phyloP scores from a whole-genome alignment of 1,140 invertebrate genomes.

The Olivierus martensii region DNA sequence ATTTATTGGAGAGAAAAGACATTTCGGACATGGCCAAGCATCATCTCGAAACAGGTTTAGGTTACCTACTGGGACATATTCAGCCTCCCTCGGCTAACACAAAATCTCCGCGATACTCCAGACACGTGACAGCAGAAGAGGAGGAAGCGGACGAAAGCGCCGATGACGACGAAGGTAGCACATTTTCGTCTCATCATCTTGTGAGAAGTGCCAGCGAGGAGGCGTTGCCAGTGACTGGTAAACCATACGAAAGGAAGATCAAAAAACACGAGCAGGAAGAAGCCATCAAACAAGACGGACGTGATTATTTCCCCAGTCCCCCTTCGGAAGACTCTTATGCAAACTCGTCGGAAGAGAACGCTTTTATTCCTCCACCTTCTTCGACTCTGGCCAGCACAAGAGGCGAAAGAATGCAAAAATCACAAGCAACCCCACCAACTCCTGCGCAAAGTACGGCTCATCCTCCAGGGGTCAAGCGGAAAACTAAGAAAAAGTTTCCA shows the following conservation, averaged over 20 bases:
- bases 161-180: constrained; percentile 13
- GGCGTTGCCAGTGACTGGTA: constrained; percentile 46
- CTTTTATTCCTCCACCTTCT: constrained; percentile 12
- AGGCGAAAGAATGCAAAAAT: constrained; percentile 5
- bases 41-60: constrained; percentile 9
- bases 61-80: constrained; percentile 12
- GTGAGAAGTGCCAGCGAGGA: constrained; percentile 82
- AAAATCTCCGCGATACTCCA: constrained; percentile 3
- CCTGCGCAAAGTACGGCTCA: constrained; percentile 7
- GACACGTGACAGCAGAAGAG: neutral
- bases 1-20: constrained; percentile 10
- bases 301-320: constrained; percentile 21
- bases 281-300: constrained; percentile 11
- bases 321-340: constrained; percentile 21
- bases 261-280: constrained; percentile 11
- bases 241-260: constrained; percentile 4
- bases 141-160: constrained; percentile 11
- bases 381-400: constrained; percentile 1
- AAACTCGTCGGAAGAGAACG: constrained; percentile 22
- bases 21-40: constrained; percentile 32
- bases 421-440: constrained; percentile 1
- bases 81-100: constrained; percentile 7
- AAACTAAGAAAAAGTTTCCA: constrained; percentile 17
- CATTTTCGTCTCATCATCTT: constrained; percentile 77
- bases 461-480: constrained; percentile 11